Conservation (phyloP, 2,888 invertebrate genomes). For the Adineta ricciae region DNA sequence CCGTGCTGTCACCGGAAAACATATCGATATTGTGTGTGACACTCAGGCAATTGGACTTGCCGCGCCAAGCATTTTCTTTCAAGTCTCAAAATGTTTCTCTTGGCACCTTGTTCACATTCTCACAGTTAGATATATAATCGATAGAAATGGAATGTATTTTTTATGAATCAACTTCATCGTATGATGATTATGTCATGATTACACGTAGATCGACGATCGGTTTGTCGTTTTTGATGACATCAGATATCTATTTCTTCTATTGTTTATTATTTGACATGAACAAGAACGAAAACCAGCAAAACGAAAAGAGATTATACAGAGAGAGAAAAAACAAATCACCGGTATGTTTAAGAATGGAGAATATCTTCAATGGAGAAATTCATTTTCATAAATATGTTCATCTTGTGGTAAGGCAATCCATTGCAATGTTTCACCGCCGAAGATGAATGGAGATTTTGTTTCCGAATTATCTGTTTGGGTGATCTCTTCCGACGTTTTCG, state of each 20-base stretch:
- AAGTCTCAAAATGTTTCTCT: neutral
- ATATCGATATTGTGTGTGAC: no score
- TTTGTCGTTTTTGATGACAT: neutral
- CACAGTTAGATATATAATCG: neutral
- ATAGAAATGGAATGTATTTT: neutral
- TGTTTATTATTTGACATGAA: neutral
- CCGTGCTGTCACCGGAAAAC: no score
- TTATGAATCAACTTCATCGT: neutral
- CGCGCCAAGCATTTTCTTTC: neutral
- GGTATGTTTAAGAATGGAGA: neutral
- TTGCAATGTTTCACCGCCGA: neutral
- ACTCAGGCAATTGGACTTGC: no score
- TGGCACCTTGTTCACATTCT: neutral
- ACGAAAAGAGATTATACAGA: neutral
- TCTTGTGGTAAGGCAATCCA: neutral
- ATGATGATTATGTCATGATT: neutral
- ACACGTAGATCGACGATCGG: neutral
- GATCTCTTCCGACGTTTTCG: neutral
- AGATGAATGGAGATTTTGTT: neutral
- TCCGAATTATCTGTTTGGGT: neutral
- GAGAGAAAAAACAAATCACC: neutral
- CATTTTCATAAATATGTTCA: conserved; percentile 15
- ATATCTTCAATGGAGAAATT: neutral
- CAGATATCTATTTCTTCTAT: neutral
- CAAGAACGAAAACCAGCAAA: no score